Evolutionary conservation across 2,888 invertebrate genomes (phyloP).

Genomic region (Pseudococcus viburni): DNA sequence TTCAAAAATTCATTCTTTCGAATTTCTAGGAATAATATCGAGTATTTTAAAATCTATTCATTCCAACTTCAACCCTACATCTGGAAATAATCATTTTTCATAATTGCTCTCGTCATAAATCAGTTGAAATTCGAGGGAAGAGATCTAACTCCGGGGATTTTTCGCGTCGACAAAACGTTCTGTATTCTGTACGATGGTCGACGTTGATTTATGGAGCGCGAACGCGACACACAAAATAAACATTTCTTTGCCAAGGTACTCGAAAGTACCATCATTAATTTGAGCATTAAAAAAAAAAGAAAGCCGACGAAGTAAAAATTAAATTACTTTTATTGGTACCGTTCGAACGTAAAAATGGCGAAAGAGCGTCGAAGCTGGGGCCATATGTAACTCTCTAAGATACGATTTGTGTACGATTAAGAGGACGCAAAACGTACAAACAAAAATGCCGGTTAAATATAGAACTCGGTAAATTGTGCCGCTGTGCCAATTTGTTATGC

Average conservation of each 20-base stretch:
- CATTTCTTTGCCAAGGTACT: conserved; percentile 54
- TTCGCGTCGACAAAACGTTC: not conserved
- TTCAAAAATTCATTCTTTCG: no score
- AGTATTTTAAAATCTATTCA: no score
- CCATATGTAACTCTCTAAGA: conserved; percentile 37
- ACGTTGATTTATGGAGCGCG: conserved; percentile 32
- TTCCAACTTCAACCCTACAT: no score
- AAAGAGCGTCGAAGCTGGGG: conserved; percentile 22
- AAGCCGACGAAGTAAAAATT: conserved; percentile 11
- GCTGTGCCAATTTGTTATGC: conserved; percentile 66
- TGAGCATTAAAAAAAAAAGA: conserved; percentile 18
- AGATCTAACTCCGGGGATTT: not conserved
- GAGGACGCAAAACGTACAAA: conserved; percentile 52
- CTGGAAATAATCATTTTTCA: no score
- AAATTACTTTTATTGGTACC: conserved; percentile 53
- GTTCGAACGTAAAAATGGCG: conserved; percentile 50
- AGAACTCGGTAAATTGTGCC: conserved; percentile 65
- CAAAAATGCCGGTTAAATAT: conserved; percentile 64
- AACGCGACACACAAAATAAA: conserved; percentile 39
- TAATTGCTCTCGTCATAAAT: no score
- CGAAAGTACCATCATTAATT: conserved; percentile 32
- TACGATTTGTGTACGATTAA: conserved; percentile 20
- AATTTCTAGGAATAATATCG: no score
- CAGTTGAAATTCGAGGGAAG: no score
- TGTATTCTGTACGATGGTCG: not conserved